A percentile compares a stretch with the other conserved stretches of the same genome.
Evolutionary conservation across 2,113 vertebrate species (phyloP).

Genomic region (Corythornis madagascariensis): DNA sequence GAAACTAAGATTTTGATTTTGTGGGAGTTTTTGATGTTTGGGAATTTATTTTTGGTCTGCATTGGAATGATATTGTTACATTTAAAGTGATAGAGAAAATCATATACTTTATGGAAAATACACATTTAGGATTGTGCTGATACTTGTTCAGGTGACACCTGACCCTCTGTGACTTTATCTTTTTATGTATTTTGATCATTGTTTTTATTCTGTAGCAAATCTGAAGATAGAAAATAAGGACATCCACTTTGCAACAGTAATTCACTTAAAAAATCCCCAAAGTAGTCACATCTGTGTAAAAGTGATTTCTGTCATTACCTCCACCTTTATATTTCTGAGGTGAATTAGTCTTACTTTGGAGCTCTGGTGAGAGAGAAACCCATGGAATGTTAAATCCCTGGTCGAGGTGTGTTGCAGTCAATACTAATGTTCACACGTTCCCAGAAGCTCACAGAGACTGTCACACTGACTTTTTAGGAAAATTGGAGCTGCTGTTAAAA

Average conservation of each 20-base stretch:
- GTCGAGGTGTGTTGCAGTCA: neutral
- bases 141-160: neutral
- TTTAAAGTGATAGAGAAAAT: neutral
- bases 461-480: neutral
- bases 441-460: neutral
- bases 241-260: neutral
- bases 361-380: neutral
- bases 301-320: neutral
- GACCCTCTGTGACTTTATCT: neutral
- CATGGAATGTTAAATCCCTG: neutral
- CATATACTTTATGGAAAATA: neutral
- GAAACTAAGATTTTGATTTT: neutral
- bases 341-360: neutral
- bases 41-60: neutral
- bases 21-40: neutral
- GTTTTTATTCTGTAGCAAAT: neutral
- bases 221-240: neutral
- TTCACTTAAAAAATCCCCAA: neutral
- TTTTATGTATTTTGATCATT: neutral
- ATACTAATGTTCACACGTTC: neutral
- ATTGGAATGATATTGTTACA: neutral
- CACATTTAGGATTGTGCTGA: neutral
- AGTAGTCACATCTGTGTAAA: neutral
- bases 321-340: neutral
- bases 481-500: neutral